Evolutionary conservation across 2,888 invertebrate species (phyloP).

Genomic region (Epistrophella euchroma): DNA sequence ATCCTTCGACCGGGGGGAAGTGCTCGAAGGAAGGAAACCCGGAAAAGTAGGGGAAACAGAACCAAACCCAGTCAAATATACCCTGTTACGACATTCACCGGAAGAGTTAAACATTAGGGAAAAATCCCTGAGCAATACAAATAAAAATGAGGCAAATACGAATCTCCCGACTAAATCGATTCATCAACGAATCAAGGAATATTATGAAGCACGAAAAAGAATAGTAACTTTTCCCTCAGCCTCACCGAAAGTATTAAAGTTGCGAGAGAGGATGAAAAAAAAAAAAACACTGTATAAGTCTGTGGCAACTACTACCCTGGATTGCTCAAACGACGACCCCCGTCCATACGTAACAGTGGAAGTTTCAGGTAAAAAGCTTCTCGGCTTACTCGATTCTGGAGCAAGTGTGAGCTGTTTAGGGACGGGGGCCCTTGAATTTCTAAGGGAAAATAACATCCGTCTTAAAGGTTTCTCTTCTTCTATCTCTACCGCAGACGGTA

Average conservation of each 20-base stretch:
- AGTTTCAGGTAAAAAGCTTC: neutral
- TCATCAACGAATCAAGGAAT: neutral
- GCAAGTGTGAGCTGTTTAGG: neutral
- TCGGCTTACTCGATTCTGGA: neutral
- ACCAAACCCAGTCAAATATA: neutral
- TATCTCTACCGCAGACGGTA: neutral
- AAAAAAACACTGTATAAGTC: neutral
- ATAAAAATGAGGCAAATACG: neutral
- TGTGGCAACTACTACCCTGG: neutral
- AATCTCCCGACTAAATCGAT: neutral
- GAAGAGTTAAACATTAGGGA: neutral
- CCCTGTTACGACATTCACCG: neutral
- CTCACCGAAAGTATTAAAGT: neutral
- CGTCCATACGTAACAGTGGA: neutral
- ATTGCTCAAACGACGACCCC: neutral
- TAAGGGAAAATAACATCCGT: neutral
- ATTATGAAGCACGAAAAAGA: slow-evolving; percentile 3
- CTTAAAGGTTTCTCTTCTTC: neutral
- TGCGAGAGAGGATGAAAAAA: neutral
- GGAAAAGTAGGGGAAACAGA: neutral
- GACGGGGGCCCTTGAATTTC: neutral
- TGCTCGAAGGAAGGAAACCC: neutral
- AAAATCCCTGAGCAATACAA: neutral
- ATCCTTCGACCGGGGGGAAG: neutral
- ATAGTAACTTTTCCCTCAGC: neutral